Evolutionary conservation across 2,888 invertebrate genomes (phyloP), one percentile per base, ranked within the genome.

Genomic region (Melanotus villosus): DNA sequence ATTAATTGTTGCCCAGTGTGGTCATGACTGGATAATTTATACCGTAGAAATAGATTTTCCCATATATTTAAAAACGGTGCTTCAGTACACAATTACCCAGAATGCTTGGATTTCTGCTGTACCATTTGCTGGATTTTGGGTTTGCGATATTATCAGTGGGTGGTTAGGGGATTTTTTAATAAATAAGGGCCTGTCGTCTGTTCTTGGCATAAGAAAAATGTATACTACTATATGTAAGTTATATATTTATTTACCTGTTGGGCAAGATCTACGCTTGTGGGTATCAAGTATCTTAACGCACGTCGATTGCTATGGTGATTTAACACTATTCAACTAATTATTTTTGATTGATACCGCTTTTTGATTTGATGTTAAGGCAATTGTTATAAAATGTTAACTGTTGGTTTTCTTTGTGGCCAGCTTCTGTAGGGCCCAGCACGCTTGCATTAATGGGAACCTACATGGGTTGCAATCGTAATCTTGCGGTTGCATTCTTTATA

Each of bases 121-220:
- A 14, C 91, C 91, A 0, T 91, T 90, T 77, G 81, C 89, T 0
- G 87, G 88, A 0, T 90, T 91, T 89, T 90, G 90, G 89, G 72
- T 90, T 16, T 85, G 89, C 0, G 89, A 90, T 0, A 87, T 90
- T 77, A 74, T 84, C 65, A 89, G 90, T 16, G 92, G 92, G 1
- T 88, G 89, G 70, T 32, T 91, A 0, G 91, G 91, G 41, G 93
- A 93, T 78, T 90, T 88, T 83, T 81, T 92, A 69, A 88, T 92
- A 16, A 87, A 87, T 66, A 87, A 83, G 41, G 85, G 87, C 43
- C 86, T 87, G 73, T 83, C 91, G 78, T 86, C 84, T 0, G 83
- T 89, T 0, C 86, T 87, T 0, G 85, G 82, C 58, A 87, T 89
- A 0, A 86, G 92, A 69, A 91, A 90, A 80, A 82, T 90, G 45